phyloP scores from a whole-genome alignment of 2,797 vertebrate genomes.

The Gouania willdenowi region DNA sequence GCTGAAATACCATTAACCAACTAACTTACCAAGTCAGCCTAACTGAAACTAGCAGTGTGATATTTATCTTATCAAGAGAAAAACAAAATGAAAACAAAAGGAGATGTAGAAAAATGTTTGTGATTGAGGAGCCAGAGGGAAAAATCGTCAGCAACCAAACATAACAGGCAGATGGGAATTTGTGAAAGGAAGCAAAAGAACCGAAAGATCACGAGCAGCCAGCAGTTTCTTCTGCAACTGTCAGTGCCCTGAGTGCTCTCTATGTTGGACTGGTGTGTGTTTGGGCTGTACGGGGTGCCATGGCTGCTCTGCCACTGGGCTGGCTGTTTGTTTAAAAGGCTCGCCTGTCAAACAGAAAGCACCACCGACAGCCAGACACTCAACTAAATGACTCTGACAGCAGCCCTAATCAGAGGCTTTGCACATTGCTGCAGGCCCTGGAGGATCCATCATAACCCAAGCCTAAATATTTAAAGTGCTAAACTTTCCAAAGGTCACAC shows the following conservation, averaged over 20 bases:
- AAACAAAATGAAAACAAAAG: constrained; percentile 9
- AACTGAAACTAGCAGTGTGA: constrained; percentile 22
- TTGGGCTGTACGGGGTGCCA: constrained; percentile 65
- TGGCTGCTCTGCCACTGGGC: constrained; percentile 70
- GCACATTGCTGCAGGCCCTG: constrained; percentile 74
- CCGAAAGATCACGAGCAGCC: constrained; percentile 43
- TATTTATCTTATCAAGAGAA: not conserved
- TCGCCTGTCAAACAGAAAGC: constrained; percentile 79
- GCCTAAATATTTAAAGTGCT: constrained; percentile 86
- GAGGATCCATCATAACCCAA: constrained; percentile 81
- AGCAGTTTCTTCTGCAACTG: constrained; percentile 65
- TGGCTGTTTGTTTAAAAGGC: constrained; percentile 82
- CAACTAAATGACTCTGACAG: constrained; percentile 76
- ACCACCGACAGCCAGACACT: constrained; percentile 69
- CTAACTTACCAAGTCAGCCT: constrained; percentile 39
- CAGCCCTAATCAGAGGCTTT: constrained; percentile 79
- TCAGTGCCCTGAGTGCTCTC: constrained; percentile 72
- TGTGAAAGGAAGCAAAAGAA: constrained; percentile 41
- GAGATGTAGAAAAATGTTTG: constrained; percentile 7
- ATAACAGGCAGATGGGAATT: constrained; percentile 25
- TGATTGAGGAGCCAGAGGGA: not conserved
- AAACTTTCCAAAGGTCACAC: constrained; percentile 82
- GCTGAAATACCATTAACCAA: constrained; percentile 38
- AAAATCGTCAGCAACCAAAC: not conserved
- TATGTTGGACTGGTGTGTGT: constrained; percentile 65